Evolutionary conservation across 1,140 invertebrate genomes (phyloP), one percentile per base, ranked within the genome.

Genomic region (Thrips palmi): DNA sequence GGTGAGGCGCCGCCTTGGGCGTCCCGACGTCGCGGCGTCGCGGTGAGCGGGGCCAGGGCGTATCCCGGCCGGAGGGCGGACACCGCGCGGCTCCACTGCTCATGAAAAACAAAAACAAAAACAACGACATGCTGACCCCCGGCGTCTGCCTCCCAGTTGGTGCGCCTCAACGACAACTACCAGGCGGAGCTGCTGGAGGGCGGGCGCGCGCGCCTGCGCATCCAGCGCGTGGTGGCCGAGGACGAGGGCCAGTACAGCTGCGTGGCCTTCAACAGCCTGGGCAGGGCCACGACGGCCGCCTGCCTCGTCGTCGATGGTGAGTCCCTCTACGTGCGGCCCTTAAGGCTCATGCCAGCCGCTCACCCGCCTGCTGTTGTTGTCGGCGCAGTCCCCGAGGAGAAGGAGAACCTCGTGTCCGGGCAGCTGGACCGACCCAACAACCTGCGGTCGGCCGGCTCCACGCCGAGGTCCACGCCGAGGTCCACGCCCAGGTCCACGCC

Each of bases 211-310:
- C 65, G 65, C 14, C 55, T 87, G 18, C 66, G 60, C 39, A 86
- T 91, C 47, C 65, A 67, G 7, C 70, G 77, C 37, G 74, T 85
- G 12, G 79, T 77, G 46, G 78, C 81, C 1, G 82, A 87, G 50
- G 85, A 91, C 52, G 79, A 85, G 48, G 85, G 85, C n/a, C 77
- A 82, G 46, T 92, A 88, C 53, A 77, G 72, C 1, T 89, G 84
- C 49, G 70, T 81, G 31, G 82, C 77, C 5, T 71, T 68, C 46
- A 89, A 89, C 52, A 68, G 71, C 41, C 62, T 83, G 33, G 85
- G 85, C 29, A 77, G 79, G 51, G 74, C 76, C 0, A 66, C 68
- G 27, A 81, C 79, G 2, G 80, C 76, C 1, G 77, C 80, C 3
- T 82, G 77, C 51, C 63, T 87, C 4, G 67, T 82, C 18, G 79